These are phyloP conservation scores for Typhlichthys eigenmanni DNA, from an alignment of 2,797 vertebrate species.

Conservation along the genomic window DNA sequence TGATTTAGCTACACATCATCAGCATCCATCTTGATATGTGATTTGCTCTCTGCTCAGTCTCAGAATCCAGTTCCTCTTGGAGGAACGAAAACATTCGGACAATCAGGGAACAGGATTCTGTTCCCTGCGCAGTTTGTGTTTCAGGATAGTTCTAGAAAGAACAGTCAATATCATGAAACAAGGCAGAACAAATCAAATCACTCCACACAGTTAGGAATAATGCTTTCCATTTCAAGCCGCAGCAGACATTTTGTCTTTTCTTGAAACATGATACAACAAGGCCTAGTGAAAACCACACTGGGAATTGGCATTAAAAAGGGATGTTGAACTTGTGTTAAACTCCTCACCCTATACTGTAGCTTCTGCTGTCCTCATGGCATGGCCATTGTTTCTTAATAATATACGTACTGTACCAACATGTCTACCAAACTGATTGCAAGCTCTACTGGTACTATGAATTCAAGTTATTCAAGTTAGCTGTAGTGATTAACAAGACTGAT, in stretches of 20 bases:
- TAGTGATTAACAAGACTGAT: background rate
- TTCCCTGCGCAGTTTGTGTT: background rate
- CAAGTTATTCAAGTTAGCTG: too few species aligned
- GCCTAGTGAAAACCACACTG: constrained; percentile 18
- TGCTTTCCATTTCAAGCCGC: constrained; percentile 5
- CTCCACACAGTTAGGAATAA: background rate
- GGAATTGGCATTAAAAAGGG: constrained; percentile 17
- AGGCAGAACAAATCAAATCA: background rate
- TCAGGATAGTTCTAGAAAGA: background rate
- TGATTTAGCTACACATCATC: constrained; percentile 23
- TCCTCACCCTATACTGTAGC: too few species aligned
- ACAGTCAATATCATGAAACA: background rate
- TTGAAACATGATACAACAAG: constrained; percentile 2
- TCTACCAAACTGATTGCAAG: too few species aligned
- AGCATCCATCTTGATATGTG: constrained; percentile 32
- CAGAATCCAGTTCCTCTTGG: constrained; percentile 1
- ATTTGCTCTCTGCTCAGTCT: background rate
- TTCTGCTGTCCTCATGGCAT: too few species aligned
- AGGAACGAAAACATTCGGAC: too few species aligned
- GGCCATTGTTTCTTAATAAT: too few species aligned
- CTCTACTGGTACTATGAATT: too few species aligned
- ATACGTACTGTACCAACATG: too few species aligned
- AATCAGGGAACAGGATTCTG: too few species aligned
- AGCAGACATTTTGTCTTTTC: background rate
- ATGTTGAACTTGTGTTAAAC: too few species aligned